phyloP scores from a whole-genome alignment of 2,797 vertebrate species.

The Antennarius maculatus region DNA sequence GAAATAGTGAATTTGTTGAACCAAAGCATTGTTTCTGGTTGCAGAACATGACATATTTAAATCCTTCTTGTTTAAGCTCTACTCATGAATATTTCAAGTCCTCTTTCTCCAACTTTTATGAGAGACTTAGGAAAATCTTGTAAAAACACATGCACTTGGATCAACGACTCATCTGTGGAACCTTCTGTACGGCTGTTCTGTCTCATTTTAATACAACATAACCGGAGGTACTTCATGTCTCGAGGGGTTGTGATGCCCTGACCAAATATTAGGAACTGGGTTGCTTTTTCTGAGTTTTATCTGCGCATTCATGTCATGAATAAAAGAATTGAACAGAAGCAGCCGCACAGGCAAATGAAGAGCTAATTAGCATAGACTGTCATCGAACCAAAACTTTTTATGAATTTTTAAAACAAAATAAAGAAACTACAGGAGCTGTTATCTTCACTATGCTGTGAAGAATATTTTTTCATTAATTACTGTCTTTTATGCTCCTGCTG shows the following conservation, averaged over 20 bases:
- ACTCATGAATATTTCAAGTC: conserved; percentile 44
- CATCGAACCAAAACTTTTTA: conserved; percentile 35
- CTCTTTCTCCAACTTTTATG: conserved; percentile 34
- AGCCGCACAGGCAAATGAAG: conserved; percentile 22
- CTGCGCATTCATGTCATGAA: conserved; percentile 38
- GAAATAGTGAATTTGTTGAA: conserved; percentile 9
- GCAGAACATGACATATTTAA: conserved; percentile 6
- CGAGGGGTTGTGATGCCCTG: conserved; percentile 33
- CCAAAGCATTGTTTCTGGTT: conserved; percentile 8
- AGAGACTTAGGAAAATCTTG: conserved; percentile 36
- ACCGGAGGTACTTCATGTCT: conserved; percentile 50
- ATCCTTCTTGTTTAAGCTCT: conserved; percentile 18
- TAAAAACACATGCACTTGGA: conserved; percentile 39
- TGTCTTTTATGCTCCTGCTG: no score
- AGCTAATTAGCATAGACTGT: conserved; percentile 43
- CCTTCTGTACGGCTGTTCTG: conserved; percentile 22
- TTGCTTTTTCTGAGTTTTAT: conserved; percentile 31
- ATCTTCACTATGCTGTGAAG: no score
- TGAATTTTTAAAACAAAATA: conserved; percentile 27
- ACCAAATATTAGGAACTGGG: conserved; percentile 31
- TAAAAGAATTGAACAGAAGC: conserved; percentile 33
- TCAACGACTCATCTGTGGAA: conserved; percentile 24
- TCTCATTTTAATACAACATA: conserved; percentile 45
- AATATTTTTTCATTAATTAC: no score
- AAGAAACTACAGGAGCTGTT: neutral